Percentiles rank a stretch among this genome's conserved stretches.
Conservation (phyloP, 2,888 invertebrate species). For the Scaptomyza polygonia region DNA sequence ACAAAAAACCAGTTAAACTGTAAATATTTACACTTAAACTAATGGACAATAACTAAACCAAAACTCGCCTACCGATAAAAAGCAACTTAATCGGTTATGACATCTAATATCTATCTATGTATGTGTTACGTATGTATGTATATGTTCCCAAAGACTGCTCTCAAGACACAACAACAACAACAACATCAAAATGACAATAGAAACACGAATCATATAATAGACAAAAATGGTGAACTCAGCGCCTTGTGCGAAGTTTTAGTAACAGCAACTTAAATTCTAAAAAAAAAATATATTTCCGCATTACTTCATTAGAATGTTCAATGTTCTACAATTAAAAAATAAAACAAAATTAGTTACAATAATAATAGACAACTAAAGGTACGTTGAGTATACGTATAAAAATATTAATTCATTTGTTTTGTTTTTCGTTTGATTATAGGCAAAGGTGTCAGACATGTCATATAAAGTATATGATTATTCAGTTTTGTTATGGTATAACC, state of each 20-base stretch:
- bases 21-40: slow-evolving; percentile 53
- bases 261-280: slow-evolving; percentile 27
- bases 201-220: slow-evolving; percentile 14
- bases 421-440: slow-evolving; percentile 4
- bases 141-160: slow-evolving; percentile 70
- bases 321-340: slow-evolving; percentile 19
- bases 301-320: slow-evolving; percentile 59
- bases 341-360: slow-evolving; percentile 12
- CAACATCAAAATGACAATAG: slow-evolving; percentile 7
- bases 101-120: slow-evolving; percentile 18
- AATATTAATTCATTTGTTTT: neutral
- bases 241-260: slow-evolving; percentile 43
- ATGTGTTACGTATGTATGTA: slow-evolving; percentile 11
- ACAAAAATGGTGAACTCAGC: slow-evolving; percentile 30
- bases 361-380: slow-evolving; percentile 3
- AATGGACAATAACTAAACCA: slow-evolving; percentile 54
- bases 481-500: slow-evolving; percentile 32
- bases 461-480: neutral
- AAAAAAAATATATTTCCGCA: slow-evolving; percentile 48
- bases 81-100: slow-evolving; percentile 30
- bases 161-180: slow-evolving; percentile 21
- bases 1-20: slow-evolving; percentile 48
- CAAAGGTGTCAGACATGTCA: neutral
- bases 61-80: slow-evolving; percentile 40
- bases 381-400: slow-evolving; percentile 7